phyloP scores from a whole-genome alignment of 2,888 invertebrate species.

The Drosophila multiciliata region DNA sequence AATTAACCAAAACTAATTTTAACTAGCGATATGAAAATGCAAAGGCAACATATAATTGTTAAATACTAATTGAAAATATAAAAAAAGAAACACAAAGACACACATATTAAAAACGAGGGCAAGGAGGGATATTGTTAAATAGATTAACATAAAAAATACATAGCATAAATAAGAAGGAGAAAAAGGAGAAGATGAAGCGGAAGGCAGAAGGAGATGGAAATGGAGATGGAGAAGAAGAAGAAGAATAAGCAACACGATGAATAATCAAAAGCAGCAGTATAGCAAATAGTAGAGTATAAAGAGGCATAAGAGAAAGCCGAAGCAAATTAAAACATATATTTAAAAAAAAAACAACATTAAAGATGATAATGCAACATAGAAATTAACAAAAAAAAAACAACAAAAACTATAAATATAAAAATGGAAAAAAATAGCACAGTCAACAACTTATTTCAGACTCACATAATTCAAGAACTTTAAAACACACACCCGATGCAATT shows the following conservation, averaged over 20 bases:
- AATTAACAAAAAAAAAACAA: constrained; percentile 25
- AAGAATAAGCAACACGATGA: constrained; percentile 65
- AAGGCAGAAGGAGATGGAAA: constrained; percentile 47
- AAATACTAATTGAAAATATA: constrained; percentile 52
- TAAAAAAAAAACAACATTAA: constrained; percentile 12
- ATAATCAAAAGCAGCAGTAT: constrained; percentile 77
- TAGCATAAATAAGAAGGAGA: constrained; percentile 51
- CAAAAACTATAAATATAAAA: constrained; percentile 28
- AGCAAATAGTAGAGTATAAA: constrained; percentile 68
- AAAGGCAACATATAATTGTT: constrained; percentile 74
- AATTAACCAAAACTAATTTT: constrained; percentile 73
- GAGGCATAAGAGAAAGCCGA: constrained; percentile 26
- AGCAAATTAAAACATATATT: constrained; percentile 31
- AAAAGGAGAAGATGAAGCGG: constrained; percentile 13
- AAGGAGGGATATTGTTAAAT: constrained; percentile 76
- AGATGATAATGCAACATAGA: constrained; percentile 39
- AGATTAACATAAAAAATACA: constrained; percentile 63
- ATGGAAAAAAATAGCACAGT: constrained; percentile 62
- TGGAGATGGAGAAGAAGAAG: not conserved
- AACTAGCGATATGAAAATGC: constrained; percentile 71
- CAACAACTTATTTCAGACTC: constrained; percentile 52
- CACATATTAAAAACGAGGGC: constrained; percentile 72
- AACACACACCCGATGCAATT: constrained; percentile 55
- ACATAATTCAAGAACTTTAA: constrained; percentile 43
- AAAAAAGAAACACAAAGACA: constrained; percentile 35